phyloP scores from a whole-genome alignment of 2,888 invertebrate species.

The Dioctria linearis region DNA sequence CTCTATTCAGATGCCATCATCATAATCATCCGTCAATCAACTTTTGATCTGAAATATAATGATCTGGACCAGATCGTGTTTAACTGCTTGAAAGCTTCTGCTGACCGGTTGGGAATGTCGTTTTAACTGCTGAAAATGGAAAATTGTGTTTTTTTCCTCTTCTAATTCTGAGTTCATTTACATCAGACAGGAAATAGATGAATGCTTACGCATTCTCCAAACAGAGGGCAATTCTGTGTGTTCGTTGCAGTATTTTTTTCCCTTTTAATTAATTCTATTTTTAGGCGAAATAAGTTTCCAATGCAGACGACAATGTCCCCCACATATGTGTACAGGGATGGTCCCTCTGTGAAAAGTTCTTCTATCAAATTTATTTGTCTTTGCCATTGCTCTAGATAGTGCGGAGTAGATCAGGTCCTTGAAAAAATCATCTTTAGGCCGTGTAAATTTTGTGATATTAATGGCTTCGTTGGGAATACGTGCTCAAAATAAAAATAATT shows the following conservation, averaged over 20 bases:
- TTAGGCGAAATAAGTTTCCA: constrained; percentile 13
- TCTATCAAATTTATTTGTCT: constrained; percentile 7
- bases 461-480: constrained; percentile 68
- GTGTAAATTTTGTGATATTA: background rate
- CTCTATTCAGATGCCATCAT: no score
- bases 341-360: constrained; percentile 5
- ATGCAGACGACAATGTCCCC: constrained; percentile 17
- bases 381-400: background rate
- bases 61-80: no score
- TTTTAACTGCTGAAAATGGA: no score
- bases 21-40: no score
- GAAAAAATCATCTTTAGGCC: background rate
- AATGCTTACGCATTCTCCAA: constrained; percentile 26
- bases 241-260: background rate
- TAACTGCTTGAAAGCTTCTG: no score
- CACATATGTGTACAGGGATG: constrained; percentile 3
- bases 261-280: constrained; percentile 40
- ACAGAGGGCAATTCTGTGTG: constrained; percentile 13
- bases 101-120: no score
- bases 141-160: no score
- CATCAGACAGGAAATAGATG: constrained; percentile 40
- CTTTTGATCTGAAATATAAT: no score
- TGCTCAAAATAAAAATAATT: constrained; percentile 64
- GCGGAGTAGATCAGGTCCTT: constrained; percentile 1
- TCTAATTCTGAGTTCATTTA: constrained; percentile 27